phyloP scores from a whole-genome alignment of 2,113 vertebrate genomes.

The Daphoenositta chrysoptera region DNA sequence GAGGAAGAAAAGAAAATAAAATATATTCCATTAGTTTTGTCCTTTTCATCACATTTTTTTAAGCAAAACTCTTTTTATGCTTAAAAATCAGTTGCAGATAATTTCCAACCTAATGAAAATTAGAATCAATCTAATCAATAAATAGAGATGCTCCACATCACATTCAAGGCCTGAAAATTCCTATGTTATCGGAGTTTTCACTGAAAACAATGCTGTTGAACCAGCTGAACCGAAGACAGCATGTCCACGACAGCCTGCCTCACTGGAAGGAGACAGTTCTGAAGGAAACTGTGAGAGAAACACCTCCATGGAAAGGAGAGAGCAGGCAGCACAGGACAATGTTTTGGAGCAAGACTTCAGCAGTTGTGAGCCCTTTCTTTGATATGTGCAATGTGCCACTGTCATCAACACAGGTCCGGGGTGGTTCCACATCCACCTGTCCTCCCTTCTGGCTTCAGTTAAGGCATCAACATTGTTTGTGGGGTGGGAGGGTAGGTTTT shows the following conservation, averaged over 20 bases:
- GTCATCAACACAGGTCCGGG: background rate
- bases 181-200: background rate
- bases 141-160: background rate
- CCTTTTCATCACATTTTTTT: background rate
- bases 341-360: background rate
- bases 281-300: background rate
- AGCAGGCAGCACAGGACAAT: background rate
- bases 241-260: background rate
- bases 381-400: rapidly evolving
- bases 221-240: background rate
- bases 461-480: background rate
- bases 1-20: background rate
- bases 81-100: background rate
- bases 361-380: background rate
- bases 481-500: background rate
- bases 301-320: background rate
- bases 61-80: background rate
- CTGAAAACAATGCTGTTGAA: background rate
- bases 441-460: background rate
- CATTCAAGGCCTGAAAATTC: background rate
- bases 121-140: background rate
- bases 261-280: background rate
- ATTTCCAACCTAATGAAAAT: background rate
- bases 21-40: background rate
- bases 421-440: background rate